Evolutionary conservation across 2,888 invertebrate species (phyloP), one percentile per base, ranked within the genome.

Genomic region (Pristionchus entomophagus): DNA sequence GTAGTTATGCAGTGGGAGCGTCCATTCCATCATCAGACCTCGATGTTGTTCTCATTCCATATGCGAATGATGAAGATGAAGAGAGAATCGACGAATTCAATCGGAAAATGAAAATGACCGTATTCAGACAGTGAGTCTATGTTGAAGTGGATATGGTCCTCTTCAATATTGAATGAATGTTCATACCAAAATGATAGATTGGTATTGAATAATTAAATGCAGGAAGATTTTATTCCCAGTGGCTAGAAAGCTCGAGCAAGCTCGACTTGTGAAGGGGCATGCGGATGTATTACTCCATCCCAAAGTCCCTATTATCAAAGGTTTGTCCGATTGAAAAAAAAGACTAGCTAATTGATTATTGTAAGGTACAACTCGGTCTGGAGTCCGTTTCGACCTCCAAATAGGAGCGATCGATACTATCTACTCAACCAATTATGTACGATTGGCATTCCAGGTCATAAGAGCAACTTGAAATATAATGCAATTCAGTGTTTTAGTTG

Each of bases 1-100:
- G 83, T 10, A 83, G 83, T 45, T 59, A 41, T 29, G 59, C 62
- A 10, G 83, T 51, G 12, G 51, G 51, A n/a, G 22, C 83, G 19
- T 83, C 62, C 45, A 32, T 62, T 41, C 19, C 41, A 6, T 29
- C 26, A n/a, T 83, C 83, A 14, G 83, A 83, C 62, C 83, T 83
- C 62, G 83, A 83, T 32, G 22, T 83, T n/a, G n/a, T 83, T n/a
- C 17, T 45, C 35, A 45, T 83, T 83, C 83, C 83, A 6, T 26
- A 29, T 83, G 35, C 59, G 5, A 45, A 41, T 35, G 53, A 56
- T 32, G 17, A 19, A 69, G 38, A 41, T 38, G 35, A 69, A 10
- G n/a, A 69, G 19, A 69, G 41, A 69, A 69, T 35, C 8, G 69
- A 41, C 10, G 69, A 69, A 41, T 69, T 69, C 38, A 38, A 69